These are phyloP conservation scores for Cheilosia vernalis DNA, from an alignment of 2,888 invertebrate species.

Conservation along the genomic window DNA sequence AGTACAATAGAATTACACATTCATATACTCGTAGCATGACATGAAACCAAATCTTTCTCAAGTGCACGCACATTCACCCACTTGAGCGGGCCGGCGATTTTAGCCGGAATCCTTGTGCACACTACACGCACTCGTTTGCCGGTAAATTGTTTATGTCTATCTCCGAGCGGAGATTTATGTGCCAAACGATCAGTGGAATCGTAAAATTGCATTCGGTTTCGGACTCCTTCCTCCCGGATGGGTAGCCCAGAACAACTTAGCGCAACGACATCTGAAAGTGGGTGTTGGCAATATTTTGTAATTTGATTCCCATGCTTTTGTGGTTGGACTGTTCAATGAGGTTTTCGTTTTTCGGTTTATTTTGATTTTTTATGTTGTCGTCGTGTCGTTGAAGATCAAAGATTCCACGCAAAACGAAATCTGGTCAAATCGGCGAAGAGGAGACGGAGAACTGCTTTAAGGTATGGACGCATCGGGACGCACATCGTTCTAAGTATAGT, in stretches of 20 bases:
- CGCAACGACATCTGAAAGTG: conserved; percentile 68
- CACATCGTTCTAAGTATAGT: background rate
- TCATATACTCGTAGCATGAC: conserved; percentile 8
- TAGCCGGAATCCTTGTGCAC: conserved; percentile 17
- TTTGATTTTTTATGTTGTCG: background rate
- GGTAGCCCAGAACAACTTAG: conserved; percentile 44
- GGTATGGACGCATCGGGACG: conserved; percentile 8
- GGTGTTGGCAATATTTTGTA: conserved; percentile 72
- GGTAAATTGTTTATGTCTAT: conserved; percentile 69
- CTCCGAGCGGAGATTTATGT: conserved; percentile 62
- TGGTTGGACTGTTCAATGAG: conserved; percentile 14
- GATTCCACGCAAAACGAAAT: conserved; percentile 52
- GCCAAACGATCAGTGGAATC: conserved; percentile 28
- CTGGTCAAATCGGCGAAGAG: conserved; percentile 19
- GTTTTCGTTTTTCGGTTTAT: background rate
- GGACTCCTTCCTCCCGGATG: conserved; percentile 8
- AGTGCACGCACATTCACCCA: conserved; percentile 47
- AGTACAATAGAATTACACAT: conserved; percentile 17
- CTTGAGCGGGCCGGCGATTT: conserved; percentile 25
- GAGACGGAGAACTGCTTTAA: conserved; percentile 2
- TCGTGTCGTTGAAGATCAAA: conserved; percentile 63
- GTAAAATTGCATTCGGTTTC: conserved; percentile 48
- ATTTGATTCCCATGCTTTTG: conserved; percentile 70
- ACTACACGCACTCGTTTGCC: conserved; percentile 29
- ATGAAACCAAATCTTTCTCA: conserved; percentile 56